Conservation (phyloP, 2,888 invertebrate genomes). For the Carcina quercana region DNA sequence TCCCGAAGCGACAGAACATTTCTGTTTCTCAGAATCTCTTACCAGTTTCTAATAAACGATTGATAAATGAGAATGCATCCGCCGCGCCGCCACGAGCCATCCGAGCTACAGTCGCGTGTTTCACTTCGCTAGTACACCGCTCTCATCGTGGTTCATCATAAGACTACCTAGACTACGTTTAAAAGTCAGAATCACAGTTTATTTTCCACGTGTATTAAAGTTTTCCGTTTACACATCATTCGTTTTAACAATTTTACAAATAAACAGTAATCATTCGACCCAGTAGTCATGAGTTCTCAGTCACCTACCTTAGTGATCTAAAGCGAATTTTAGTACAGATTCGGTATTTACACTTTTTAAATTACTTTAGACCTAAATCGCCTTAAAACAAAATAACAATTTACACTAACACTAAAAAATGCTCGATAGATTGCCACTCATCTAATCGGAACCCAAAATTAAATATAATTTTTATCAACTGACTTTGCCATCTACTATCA, state of each 20-base stretch:
- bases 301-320: constrained; percentile 65
- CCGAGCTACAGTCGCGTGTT: background rate
- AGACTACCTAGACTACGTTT: constrained; percentile 66
- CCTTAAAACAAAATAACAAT: constrained; percentile 75
- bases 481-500: constrained; percentile 57
- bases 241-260: constrained; percentile 46
- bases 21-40: too few relatives aligned
- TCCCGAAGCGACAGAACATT: too few relatives aligned
- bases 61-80: background rate
- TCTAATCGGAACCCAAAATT: constrained; percentile 64
- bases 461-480: constrained; percentile 61
- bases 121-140: too few relatives aligned
- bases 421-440: constrained; percentile 68
- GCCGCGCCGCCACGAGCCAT: too few relatives aligned
- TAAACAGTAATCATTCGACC: constrained; percentile 59
- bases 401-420: constrained; percentile 73
- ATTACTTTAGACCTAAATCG: constrained; percentile 66
- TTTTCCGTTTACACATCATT: constrained; percentile 40
- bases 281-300: constrained; percentile 59
- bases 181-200: constrained; percentile 75
- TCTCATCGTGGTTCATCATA: constrained; percentile 51
- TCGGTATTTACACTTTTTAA: constrained; percentile 68
- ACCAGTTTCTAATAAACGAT: background rate
- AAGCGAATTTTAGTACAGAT: constrained; percentile 65
- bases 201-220: constrained; percentile 68